Conservation (phyloP, 2,113 vertebrate genomes). For the Callospermophilus lateralis region DNA sequence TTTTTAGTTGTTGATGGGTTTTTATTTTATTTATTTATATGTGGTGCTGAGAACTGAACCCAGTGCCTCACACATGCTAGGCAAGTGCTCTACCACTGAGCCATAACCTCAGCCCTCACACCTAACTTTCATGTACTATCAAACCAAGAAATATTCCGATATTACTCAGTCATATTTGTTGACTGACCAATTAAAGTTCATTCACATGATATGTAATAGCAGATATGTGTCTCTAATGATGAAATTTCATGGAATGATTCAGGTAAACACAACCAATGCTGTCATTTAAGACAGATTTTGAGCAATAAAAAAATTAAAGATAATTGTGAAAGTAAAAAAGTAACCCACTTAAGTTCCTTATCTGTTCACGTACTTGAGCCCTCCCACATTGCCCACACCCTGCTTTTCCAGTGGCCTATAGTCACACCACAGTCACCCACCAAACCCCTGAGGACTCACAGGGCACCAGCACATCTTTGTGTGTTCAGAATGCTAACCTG, state of each 20-base stretch:
- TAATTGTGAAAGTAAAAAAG: background rate
- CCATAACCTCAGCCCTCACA: background rate
- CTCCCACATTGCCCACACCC: rapidly evolving
- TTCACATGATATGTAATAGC: background rate
- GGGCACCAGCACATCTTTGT: rapidly evolving
- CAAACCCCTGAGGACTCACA: background rate
- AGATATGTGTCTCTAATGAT: background rate
- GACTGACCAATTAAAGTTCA: background rate
- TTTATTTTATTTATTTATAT: too few species aligned
- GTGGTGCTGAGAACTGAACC: too few species aligned
- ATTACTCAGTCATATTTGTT: background rate
- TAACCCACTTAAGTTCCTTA: background rate
- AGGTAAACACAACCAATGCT: background rate
- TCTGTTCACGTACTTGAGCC: background rate
- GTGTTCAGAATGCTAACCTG: background rate
- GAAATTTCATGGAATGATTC: background rate
- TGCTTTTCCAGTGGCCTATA: background rate
- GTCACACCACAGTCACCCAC: background rate
- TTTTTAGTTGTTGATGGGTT: too few species aligned
- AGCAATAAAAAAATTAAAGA: background rate
- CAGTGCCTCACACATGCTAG: too few species aligned
- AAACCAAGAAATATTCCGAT: background rate
- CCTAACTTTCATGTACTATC: background rate
- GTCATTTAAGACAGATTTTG: background rate
- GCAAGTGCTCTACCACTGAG: too few species aligned